phyloP scores from a whole-genome alignment of 2,797 vertebrate genomes.

The Orientallactaga sibirica region DNA sequence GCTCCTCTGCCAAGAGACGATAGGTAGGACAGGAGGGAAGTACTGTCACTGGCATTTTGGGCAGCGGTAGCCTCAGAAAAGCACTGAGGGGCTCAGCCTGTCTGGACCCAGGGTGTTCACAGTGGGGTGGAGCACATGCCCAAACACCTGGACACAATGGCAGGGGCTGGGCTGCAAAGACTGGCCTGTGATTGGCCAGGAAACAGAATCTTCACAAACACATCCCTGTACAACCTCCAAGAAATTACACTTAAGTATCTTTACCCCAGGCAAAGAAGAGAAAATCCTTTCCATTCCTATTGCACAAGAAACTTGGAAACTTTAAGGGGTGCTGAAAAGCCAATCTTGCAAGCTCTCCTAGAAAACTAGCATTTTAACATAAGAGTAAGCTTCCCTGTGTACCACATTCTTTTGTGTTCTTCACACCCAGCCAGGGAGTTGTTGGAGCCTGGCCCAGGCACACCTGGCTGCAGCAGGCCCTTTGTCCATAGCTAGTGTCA shows the following conservation, averaged over 20 bases:
- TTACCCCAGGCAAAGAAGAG: not conserved
- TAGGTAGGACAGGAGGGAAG: not conserved
- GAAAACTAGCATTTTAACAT: constrained; percentile 63
- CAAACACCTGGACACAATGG: not conserved
- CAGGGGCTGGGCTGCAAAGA: not conserved
- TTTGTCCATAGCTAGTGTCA: constrained; percentile 9
- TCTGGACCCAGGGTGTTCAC: too few species aligned
- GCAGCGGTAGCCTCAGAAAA: not conserved
- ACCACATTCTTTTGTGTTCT: constrained; percentile 58
- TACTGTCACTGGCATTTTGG: not conserved
- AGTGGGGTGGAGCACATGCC: fast-evolving
- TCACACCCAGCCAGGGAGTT: constrained; percentile 26
- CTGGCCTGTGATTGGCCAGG: fast-evolving
- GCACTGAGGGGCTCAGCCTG: not conserved
- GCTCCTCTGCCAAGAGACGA: not conserved
- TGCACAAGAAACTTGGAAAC: constrained; percentile 3
- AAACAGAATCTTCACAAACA: not conserved
- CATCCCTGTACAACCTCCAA: not conserved
- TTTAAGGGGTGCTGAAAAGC: constrained; percentile 38
- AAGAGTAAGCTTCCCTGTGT: constrained; percentile 42
- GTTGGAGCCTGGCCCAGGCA: constrained; percentile 11
- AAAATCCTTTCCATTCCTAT: not conserved
- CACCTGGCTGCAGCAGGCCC: constrained; percentile 45
- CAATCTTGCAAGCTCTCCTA: constrained; percentile 59
- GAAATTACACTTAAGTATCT: not conserved